A percentile compares a stretch with the other conserved stretches of the same genome.
These are phyloP conservation scores for Tipula confusa DNA, from an alignment of 2,888 invertebrate genomes.

Conservation along the genomic window DNA sequence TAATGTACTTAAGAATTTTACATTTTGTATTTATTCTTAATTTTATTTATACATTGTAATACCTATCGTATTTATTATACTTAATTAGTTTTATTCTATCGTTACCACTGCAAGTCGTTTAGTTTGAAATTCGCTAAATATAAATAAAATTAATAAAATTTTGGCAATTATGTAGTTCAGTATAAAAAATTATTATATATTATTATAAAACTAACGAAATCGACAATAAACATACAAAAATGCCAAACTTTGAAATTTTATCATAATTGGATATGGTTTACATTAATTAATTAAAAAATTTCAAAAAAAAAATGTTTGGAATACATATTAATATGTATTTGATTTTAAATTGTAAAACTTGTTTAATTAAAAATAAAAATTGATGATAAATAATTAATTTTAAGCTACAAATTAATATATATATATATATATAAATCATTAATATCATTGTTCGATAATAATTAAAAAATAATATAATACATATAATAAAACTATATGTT, in stretches of 20 bases:
- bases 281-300: neutral
- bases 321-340: neutral
- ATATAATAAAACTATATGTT: too few species aligned
- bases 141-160: neutral
- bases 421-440: neutral
- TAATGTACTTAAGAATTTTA: conserved; percentile 8
- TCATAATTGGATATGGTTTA: neutral
- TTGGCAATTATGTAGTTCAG: neutral
- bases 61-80: too few species aligned
- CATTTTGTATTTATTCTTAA: neutral
- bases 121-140: neutral
- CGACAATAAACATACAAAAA: neutral
- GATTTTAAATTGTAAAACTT: neutral
- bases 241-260: neutral
- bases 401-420: neutral
- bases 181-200: neutral
- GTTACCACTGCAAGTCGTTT: neutral
- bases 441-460: neutral
- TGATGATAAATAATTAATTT: neutral
- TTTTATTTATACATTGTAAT: too few species aligned
- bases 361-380: neutral
- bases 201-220: neutral
- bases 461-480: neutral
- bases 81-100: neutral
- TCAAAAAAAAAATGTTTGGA: neutral